Conservation (phyloP, 2,797 vertebrate species). For the Mastacembelus armatus region DNA sequence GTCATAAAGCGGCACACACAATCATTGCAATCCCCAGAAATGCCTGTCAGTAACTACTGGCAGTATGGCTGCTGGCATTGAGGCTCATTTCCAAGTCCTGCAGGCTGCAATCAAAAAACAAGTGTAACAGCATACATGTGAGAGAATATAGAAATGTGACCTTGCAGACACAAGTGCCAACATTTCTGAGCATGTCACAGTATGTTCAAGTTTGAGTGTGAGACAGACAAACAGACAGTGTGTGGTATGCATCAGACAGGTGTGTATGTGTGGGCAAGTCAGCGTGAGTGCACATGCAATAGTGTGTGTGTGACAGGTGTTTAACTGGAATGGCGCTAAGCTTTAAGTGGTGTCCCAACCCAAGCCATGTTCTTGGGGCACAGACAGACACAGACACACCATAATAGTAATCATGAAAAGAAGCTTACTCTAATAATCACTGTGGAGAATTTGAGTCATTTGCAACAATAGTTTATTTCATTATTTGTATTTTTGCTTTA, state of each 20-base stretch:
- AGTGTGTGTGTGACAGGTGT: slow-evolving; percentile 76
- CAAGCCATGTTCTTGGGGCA: slow-evolving; percentile 76
- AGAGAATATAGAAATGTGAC: slow-evolving; percentile 70
- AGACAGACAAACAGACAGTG: slow-evolving; percentile 54
- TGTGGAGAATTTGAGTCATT: neutral
- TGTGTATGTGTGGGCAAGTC: slow-evolving; percentile 29
- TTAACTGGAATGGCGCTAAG: slow-evolving; percentile 81
- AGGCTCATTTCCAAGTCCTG: neutral
- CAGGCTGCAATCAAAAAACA: slow-evolving; percentile 37
- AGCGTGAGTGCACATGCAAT: slow-evolving; percentile 18
- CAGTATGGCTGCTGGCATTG: slow-evolving; percentile 1
- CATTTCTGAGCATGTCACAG: slow-evolving; percentile 92
- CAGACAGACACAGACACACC: slow-evolving; percentile 27
- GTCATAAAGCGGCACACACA: neutral
- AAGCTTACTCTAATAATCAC: slow-evolving; percentile 1
- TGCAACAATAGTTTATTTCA: neutral
- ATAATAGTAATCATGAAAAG: slow-evolving; percentile 20
- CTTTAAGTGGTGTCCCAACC: slow-evolving; percentile 78
- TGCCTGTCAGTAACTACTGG: neutral
- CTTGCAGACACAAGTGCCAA: slow-evolving; percentile 85
- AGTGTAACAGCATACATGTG: slow-evolving; percentile 34
- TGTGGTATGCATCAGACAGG: slow-evolving; percentile 52
- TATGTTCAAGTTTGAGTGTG: slow-evolving; percentile 84
- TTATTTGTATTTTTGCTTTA: neutral
- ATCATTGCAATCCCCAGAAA: neutral